phyloP scores from a whole-genome alignment of 2,888 invertebrate genomes.

The Lochmaea crataegi region DNA sequence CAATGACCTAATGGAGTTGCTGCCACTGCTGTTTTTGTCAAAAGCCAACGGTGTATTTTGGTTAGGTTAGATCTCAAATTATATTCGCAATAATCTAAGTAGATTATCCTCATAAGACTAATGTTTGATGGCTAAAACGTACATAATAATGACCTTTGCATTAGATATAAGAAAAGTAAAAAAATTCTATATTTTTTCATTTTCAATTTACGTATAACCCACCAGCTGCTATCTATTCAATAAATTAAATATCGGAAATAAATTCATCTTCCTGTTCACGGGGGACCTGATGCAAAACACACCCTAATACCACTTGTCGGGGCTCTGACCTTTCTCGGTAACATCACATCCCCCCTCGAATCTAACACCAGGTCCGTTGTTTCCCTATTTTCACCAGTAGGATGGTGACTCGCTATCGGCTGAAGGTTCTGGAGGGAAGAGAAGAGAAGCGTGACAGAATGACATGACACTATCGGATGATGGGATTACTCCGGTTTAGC shows the following conservation, averaged over 20 bases:
- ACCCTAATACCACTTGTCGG: constrained; percentile 2
- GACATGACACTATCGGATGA: constrained; percentile 66
- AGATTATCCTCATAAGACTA: too few species aligned
- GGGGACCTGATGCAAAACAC: not conserved
- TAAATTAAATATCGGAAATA: not conserved
- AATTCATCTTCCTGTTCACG: not conserved
- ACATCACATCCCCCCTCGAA: constrained; percentile 10
- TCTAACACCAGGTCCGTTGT: constrained; percentile 6
- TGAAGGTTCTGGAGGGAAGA: constrained; percentile 15
- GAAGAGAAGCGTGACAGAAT: constrained; percentile 61
- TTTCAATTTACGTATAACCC: too few species aligned
- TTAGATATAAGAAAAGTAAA: too few species aligned
- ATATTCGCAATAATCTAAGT: too few species aligned
- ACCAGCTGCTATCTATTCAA: not conserved
- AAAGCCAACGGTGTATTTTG: too few species aligned
- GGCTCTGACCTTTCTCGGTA: constrained; percentile 18
- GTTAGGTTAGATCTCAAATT: too few species aligned
- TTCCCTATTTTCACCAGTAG: constrained; percentile 11
- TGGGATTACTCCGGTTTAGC: constrained; percentile 64
- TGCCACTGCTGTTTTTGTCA: too few species aligned
- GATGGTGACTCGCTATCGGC: not conserved
- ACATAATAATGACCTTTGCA: too few species aligned
- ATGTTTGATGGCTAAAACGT: too few species aligned
- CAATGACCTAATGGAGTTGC: too few species aligned
- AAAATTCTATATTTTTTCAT: too few species aligned